These are phyloP conservation scores for Cotesia vestalis DNA, from an alignment of 1,140 invertebrate species.

Conservation along the genomic window DNA sequence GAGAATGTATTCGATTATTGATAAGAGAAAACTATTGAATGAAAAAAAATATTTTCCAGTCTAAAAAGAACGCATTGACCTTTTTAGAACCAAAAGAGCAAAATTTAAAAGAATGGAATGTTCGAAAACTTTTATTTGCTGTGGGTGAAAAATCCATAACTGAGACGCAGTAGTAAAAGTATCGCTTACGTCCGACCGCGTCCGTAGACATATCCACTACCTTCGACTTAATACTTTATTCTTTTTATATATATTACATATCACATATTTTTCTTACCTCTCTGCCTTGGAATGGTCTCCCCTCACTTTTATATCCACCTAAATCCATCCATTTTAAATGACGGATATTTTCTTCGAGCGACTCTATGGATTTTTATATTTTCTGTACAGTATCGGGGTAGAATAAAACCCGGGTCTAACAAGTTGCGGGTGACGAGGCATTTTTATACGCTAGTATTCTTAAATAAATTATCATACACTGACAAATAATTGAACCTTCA, in stretches of 20 bases:
- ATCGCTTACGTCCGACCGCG: too few relatives aligned
- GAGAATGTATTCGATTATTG: too few relatives aligned
- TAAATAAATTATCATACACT: too few relatives aligned
- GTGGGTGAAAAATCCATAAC: too few relatives aligned
- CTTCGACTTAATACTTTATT: background rate
- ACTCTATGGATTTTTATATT: slow-evolving; percentile 57
- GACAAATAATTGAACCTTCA: background rate
- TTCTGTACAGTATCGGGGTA: slow-evolving; percentile 15
- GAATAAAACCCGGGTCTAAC: slow-evolving; percentile 14
- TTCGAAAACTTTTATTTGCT: too few relatives aligned
- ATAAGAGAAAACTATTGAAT: too few relatives aligned
- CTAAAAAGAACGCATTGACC: too few relatives aligned
- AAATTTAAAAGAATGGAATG: too few relatives aligned
- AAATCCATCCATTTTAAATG: slow-evolving; percentile 64
- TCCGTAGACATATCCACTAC: background rate
- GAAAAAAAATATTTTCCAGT: too few relatives aligned
- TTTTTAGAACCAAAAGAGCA: too few relatives aligned
- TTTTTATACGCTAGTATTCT: slow-evolving; percentile 15
- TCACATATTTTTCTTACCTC: slow-evolving; percentile 21
- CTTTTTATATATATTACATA: slow-evolving; percentile 20
- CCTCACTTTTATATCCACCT: slow-evolving; percentile 55
- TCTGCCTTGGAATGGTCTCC: slow-evolving; percentile 35
- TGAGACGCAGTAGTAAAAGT: too few relatives aligned
- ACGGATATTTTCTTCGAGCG: slow-evolving; percentile 60
- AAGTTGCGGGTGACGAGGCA: slow-evolving; percentile 18